Evolutionary conservation across 2,113 vertebrate genomes (phyloP), one percentile per base, ranked within the genome.

Genomic region (Dipodomys stephensi): DNA sequence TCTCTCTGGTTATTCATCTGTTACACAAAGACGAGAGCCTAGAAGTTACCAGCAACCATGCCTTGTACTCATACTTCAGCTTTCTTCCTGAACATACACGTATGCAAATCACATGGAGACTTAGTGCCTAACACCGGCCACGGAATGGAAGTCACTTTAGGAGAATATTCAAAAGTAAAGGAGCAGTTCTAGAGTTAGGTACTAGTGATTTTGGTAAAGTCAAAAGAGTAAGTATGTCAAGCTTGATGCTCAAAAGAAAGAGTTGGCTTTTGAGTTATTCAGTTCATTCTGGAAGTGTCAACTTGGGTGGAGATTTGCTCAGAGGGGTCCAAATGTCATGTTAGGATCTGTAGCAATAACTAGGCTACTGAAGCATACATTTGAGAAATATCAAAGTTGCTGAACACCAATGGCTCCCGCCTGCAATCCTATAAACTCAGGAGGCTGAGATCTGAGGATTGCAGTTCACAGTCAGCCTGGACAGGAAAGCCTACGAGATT

Each of bases 321-420:
- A 57, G 46, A 77, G 8, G 53, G 28, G 28, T 83, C 91, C 68
- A 83, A 92, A 87, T 91, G 16, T 81, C 91, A 35, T 88, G 79
- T 72, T 85, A 88, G 62, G 35, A 80, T 93, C 81, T 91, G 1
- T 0, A n/a, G 35, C n/a, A 92, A 88, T 71, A 88, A 85, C 11
- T 19, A 86, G 72, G 46, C 30, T 91, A 88, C 74, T 81, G 90
- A 95, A 92, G 86, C 39, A 35, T 16, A 92, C 78, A 81, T 73
- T 87, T 72, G 86, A 94, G 67, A 96, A 89, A 62, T 78, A 92
- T 35, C 28, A 73, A 92, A 71, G 46, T 84, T 49, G 49, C 49
- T 49, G 49, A 12, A 7, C 49, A 57, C 16, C 12, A 18, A 57
- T 13, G 12, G 15, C 15, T 57, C 53, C 12, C 53, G 1, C 53